Base-by-base conservation (phyloP, 2,888 invertebrate species). In the Zygogramma bicolorata region DNA sequence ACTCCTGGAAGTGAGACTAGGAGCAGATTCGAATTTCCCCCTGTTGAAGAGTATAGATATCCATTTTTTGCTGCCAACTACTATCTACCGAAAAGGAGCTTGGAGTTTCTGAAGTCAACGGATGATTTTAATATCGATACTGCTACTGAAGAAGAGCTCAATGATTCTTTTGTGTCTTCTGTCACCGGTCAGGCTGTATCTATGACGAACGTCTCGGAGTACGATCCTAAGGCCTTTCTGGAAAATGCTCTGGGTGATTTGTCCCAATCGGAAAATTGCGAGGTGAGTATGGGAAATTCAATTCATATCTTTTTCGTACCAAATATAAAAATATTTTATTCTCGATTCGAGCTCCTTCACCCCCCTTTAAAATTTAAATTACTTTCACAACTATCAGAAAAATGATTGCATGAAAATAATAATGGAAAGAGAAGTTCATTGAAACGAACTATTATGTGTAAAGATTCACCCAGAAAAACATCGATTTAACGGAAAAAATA, bases 211-310 rank as follows among this genome's bases (percentile, higher is more conserved):
- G 65, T 31, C 15, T 76, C 72, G 1, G 78, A 77, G 5, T 80
- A 74, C 40, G 76, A 79, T 40, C 72, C 79, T 4, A 70, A 70
- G 25, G 67, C 59, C 22, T 80, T 80, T 68, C 63, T 80, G 49
- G 72, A 72, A 7, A 74, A 78, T 60, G 80, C 79, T 15, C 22
- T 79, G 31, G 80, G 78, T 1, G 77, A 78, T 18, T n/a, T 71
- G 40, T 57, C 62, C 3, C 18, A 13, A n/a, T 38, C 46, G 18
- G 68, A 40, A 13, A 10, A 31, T 34, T 20, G 31, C 5, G 58
- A 67, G 3, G 75, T 75, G 68, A 72, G 75, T 72, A 59, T n/a
- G n/a, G n/a, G n/a, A n/a, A n/a, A n/a, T n/a, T n/a, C n/a, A 10
- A 38, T 38, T 58, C 20, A 8, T 31, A 34, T 10, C 38, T 10